Base-by-base conservation (phyloP, 1,140 invertebrate genomes). In the Drosophila serrata region DNA sequence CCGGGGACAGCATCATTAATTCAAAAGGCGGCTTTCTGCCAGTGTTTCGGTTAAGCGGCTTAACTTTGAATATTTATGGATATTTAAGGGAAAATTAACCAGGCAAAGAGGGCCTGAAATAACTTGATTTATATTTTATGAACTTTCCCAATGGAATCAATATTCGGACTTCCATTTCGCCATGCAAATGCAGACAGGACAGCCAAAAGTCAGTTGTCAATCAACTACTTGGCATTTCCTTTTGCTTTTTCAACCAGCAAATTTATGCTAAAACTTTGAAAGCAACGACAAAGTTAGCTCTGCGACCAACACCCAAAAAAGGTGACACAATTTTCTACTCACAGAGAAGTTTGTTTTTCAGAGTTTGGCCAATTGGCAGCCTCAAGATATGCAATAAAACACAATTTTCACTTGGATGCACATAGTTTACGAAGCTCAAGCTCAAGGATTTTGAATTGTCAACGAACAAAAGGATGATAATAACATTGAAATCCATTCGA, bases 1-100 rank as follows among this genome's bases (percentile, higher is more conserved):
- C n/a, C 73, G 29, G 62, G 74, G 73, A 55, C 81, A 81, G 81
- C 73, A 77, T 81, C 74, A 65, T 78, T 86, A 86, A 85, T 86
- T 86, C 79, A 77, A 33, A 33, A 64, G 49, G 42, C 46, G 35
- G 45, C 40, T 37, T 43, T 45, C 27, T 59, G 12, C 17, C 24
- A n/a, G 27, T 19, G n/a, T 13, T 42, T 53, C 27, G 11, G 37
- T 72, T 56, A 73, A 81, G 73, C 59, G 49, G 73, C 73, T 77
- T 73, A 57, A 39, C 45, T 39, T 43, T 58, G 45, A 62, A 77
- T 75, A 82, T 81, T 86, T 73, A 84, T 86, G 51, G 73, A 13
- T 61, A 67, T 81, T 77, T 76, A 74, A 62, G 27, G 4, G 7
- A 19, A 24, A 42, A 73, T 53, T 49, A 57, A 12, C 22, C 4